Base-by-base conservation (phyloP, 2,113 vertebrate genomes). In the Cyprinodon brontotheroides region DNA sequence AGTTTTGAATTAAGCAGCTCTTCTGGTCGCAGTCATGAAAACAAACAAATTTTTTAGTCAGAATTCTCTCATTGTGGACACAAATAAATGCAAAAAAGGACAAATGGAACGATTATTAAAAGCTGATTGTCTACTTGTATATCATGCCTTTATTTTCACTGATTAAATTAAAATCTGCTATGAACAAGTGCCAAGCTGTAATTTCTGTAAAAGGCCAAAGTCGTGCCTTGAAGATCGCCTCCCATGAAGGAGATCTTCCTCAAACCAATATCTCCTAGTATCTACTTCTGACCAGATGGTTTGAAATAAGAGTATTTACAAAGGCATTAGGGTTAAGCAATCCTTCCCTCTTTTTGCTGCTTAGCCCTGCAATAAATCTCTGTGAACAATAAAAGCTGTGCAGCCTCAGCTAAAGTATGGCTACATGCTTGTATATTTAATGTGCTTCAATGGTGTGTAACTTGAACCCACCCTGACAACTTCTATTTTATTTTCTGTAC, bases 1-100 rank as follows among this genome's bases (percentile, higher is more conserved):
- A 89, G 92, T 89, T 93, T 93, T 93, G 89, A 90, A 90, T 81
- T 93, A 93, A 92, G 89, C 84, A 86, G 89, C 92, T 89, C 91
- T 93, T 75, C 68, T 71, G 74, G 81, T 68, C 29, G 67, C 80
- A 75, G 88, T 70, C 66, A 68, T 86, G 68, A 89, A 89, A 81
- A 86, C 73, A 53, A 72, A 83, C 87, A 89, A 84, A 64, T 80
- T 37, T 67, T 73, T 81, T 82, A 75, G 75, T 65, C 40, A 60
- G 68, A 78, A 53, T 68, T 85, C 11, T 48, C 38, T 13, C 73
- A 59, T 14, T 12, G 4, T 53, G 45, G 45, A 83, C 74, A 61
- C 39, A 48, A 53, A 74, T 43, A 9, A 11, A 65, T 15, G 17
- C 50, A 9, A 57, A 57, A 57, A 1, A 20, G 50, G 20, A 20